phyloP scores from a whole-genome alignment of 2,113 vertebrate genomes.

The Lophura nycthemera region DNA sequence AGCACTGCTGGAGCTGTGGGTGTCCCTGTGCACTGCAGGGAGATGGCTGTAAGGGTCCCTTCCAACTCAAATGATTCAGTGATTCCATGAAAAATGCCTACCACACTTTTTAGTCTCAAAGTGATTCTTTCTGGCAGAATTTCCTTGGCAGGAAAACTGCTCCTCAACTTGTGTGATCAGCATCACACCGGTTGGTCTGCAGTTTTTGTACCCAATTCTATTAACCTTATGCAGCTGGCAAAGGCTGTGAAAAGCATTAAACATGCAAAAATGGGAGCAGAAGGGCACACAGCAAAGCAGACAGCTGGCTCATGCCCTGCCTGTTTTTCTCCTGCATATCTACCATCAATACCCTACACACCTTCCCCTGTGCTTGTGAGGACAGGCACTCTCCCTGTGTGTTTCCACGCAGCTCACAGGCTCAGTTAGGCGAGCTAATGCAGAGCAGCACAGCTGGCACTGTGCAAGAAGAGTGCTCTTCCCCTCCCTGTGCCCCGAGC shows the following conservation, averaged over 20 bases:
- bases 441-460: background rate
- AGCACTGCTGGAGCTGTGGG: no score
- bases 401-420: background rate
- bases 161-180: background rate
- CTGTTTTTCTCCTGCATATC: background rate
- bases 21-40: no score
- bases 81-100: background rate
- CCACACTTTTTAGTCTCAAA: background rate
- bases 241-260: background rate
- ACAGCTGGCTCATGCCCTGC: background rate
- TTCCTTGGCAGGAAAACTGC: background rate
- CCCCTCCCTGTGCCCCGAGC: slow-evolving; percentile 23
- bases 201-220: background rate
- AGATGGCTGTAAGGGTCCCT: no score
- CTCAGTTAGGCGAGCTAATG: background rate
- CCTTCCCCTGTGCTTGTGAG: slow-evolving; percentile 20
- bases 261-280: background rate
- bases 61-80: no score
- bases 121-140: background rate
- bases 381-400: background rate
- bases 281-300: background rate
- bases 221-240: background rate
- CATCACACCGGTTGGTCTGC: background rate
- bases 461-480: background rate
- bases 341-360: background rate